Evolutionary conservation across 1,140 invertebrate species (phyloP).

Genomic region (Papilio dardanus): DNA sequence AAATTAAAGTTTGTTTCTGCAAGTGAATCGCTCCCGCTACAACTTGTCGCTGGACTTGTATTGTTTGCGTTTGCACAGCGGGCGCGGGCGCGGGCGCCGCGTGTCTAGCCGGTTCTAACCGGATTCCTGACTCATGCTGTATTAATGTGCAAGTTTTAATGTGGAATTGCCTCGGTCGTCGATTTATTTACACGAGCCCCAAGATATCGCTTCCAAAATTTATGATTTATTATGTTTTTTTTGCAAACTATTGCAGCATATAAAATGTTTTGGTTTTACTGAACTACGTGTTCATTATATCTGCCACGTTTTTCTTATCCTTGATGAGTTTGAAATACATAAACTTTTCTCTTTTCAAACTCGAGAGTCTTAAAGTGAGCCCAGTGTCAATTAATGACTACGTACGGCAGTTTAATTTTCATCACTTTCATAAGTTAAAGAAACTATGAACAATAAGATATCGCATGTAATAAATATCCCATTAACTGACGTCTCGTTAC

Average conservation of each 20-base stretch:
- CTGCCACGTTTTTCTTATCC: not conserved
- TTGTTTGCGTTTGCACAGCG: not conserved
- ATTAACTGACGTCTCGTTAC: not conserved
- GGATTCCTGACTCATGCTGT: conserved; percentile 42
- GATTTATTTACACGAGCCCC: conserved; percentile 27
- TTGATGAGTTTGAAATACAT: not conserved
- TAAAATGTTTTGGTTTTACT: not conserved
- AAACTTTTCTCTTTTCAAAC: too few relatives aligned
- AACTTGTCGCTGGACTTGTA: not conserved
- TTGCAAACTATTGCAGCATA: not conserved
- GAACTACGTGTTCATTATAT: not conserved
- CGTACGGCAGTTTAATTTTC: too few relatives aligned
- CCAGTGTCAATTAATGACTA: too few relatives aligned
- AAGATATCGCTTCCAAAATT: not conserved
- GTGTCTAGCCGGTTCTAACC: conserved; percentile 43
- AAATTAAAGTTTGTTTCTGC: not conserved
- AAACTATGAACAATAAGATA: not conserved
- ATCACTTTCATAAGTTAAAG: not conserved
- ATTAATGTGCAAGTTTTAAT: conserved; percentile 8
- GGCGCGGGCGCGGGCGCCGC: conserved; percentile 38
- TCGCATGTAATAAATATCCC: not conserved
- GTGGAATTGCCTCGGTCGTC: conserved; percentile 15
- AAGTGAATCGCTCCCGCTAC: not conserved
- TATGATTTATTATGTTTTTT: not conserved
- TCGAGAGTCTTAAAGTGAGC: too few relatives aligned